phyloP scores from a whole-genome alignment of 23 tunicate genomes.

The Trididemnum clinides region DNA sequence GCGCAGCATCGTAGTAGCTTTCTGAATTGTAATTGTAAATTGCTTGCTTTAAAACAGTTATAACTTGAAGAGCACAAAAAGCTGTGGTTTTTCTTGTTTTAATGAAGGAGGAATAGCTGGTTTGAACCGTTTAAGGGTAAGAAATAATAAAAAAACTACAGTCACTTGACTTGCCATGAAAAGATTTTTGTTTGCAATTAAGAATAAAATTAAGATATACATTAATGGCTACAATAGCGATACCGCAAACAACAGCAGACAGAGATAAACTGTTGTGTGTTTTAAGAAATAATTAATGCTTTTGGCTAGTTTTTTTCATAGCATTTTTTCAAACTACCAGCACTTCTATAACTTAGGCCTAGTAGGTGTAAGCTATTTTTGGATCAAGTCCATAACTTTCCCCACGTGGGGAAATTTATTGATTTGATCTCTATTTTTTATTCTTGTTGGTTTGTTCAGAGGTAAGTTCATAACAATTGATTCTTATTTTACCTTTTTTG shows the following conservation, averaged over 20 bases:
- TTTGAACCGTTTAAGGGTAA: not conserved
- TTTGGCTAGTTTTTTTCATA: not conserved
- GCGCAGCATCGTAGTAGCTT: not conserved
- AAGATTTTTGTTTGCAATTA: not conserved
- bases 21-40: not conserved
- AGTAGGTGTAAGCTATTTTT: not conserved
- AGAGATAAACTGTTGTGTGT: not conserved
- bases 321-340: too few relatives aligned
- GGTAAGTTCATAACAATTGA: not conserved
- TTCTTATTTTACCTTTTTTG: not conserved
- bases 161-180: not conserved
- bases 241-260: not conserved
- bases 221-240: not conserved
- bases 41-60: not conserved
- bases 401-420: too few relatives aligned
- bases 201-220: too few relatives aligned
- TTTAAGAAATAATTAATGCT: not conserved
- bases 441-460: not conserved
- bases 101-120: not conserved
- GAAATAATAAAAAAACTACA: not conserved
- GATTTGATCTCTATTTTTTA: not conserved
- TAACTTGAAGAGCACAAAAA: not conserved
- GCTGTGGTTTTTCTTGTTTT: not conserved
- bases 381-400: too few relatives aligned
- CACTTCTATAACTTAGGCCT: not conserved